Evolutionary conservation across 1,140 invertebrate species (phyloP).

Genomic region (Aphaenogaster floridana): DNA sequence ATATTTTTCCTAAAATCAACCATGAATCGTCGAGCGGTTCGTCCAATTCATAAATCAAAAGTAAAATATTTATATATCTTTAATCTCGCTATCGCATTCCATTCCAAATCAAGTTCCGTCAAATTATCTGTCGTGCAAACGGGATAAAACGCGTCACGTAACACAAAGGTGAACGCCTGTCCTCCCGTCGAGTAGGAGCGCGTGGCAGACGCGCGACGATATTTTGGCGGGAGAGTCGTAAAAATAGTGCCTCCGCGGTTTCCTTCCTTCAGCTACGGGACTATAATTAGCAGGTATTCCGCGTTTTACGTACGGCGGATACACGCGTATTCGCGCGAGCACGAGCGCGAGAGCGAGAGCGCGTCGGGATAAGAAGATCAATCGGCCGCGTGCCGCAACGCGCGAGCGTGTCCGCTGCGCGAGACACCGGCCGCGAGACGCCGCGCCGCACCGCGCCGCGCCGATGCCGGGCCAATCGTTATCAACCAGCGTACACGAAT

Average conservation of each 20-base stretch:
- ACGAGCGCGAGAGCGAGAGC: slow-evolving; percentile 51
- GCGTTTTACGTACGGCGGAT: slow-evolving; percentile 78
- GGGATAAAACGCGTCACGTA: slow-evolving; percentile 66
- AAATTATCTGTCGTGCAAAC: not conserved
- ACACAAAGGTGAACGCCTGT: slow-evolving; percentile 61
- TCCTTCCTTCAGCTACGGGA: slow-evolving; percentile 81
- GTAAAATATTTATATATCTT: not conserved
- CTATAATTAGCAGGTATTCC: slow-evolving; percentile 82
- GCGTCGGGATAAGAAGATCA: slow-evolving; percentile 56
- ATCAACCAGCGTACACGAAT: slow-evolving; percentile 71
- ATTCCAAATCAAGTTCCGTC: not conserved
- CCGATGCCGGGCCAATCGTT: slow-evolving; percentile 45
- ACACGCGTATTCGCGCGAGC: slow-evolving; percentile 78
- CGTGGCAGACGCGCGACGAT: slow-evolving; percentile 78
- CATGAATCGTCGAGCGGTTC: not conserved
- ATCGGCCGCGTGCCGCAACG: slow-evolving; percentile 52
- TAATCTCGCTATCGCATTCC: not conserved
- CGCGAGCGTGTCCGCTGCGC: not conserved
- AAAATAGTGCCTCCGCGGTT: slow-evolving; percentile 82
- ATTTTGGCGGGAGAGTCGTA: slow-evolving; percentile 80
- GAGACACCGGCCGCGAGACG: not conserved
- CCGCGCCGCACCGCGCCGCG: not conserved
- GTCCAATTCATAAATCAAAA: not conserved
- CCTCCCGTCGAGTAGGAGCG: slow-evolving; percentile 66
- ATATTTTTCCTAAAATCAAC: not conserved